Percentiles rank a stretch among this genome's conserved stretches.
Evolutionary conservation across 2,113 vertebrate genomes (phyloP).

Genomic region (Falco punctatus): DNA sequence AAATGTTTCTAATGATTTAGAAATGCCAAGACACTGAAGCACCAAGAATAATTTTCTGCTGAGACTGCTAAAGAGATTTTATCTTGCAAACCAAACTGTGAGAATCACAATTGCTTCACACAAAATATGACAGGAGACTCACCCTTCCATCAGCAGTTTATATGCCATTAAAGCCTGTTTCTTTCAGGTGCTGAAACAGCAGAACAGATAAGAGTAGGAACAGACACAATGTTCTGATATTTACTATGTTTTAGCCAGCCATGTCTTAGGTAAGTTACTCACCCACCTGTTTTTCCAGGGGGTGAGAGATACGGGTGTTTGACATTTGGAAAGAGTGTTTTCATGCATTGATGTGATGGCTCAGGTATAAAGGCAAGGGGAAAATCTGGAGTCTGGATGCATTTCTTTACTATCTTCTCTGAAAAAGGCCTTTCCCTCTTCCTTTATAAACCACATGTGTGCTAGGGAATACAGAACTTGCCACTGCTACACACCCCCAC

Average conservation of each 20-base stretch:
- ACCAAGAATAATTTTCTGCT: not conserved
- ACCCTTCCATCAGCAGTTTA: not conserved
- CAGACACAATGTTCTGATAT: not conserved
- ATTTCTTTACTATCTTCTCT: not conserved
- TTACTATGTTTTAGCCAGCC: slow-evolving; percentile 3
- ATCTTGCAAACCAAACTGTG: not conserved
- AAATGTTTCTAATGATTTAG: not conserved
- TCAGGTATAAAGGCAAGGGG: not conserved
- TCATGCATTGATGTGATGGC: not conserved
- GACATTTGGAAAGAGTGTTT: not conserved
- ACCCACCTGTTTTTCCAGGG: not conserved
- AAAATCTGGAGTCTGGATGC: not conserved
- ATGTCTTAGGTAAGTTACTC: not conserved
- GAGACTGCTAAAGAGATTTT: not conserved
- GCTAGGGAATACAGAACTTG: not conserved
- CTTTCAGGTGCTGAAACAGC: not conserved
- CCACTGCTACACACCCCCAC: no score
- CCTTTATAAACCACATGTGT: not conserved
- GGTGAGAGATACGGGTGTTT: not conserved
- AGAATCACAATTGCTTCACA: not conserved
- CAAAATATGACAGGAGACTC: not conserved
- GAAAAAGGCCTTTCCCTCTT: not conserved
- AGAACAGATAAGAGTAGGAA: slow-evolving; percentile 37
- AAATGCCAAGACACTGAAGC: not conserved
- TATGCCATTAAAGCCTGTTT: not conserved